A percentile compares a stretch with the other conserved stretches of the same genome.
Evolutionary conservation across 1,140 invertebrate species (phyloP).

Genomic region (Megalonaias nervosa): DNA sequence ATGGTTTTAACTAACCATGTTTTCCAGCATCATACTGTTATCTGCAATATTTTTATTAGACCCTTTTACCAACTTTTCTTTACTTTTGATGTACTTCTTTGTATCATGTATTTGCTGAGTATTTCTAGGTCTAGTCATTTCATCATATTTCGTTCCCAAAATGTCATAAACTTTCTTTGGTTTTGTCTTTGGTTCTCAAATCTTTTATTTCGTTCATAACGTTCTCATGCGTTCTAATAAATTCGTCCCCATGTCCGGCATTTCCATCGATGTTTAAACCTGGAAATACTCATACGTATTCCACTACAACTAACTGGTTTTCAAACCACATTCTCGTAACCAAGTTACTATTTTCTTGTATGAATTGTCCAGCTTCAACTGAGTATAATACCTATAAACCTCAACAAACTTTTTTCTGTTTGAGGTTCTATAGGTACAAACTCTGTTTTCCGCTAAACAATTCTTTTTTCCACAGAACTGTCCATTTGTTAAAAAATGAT

Average conservation of each 20-base stretch:
- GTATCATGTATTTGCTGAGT: too few relatives aligned
- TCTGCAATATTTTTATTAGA: neutral
- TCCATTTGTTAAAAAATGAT: conserved; percentile 13
- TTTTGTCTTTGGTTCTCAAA: conserved; percentile 9
- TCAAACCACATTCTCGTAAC: neutral
- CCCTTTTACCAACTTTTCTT: neutral
- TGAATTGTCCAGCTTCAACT: conserved; percentile 5
- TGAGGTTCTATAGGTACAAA: conserved; percentile 27
- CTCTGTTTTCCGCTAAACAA: neutral
- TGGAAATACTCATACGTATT: conserved; percentile 37
- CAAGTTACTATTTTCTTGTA: conserved; percentile 39
- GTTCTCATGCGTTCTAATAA: conserved; percentile 7
- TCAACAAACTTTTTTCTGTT: conserved; percentile 6
- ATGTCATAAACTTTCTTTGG: conserved; percentile 11
- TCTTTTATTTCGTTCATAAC: conserved; percentile 25
- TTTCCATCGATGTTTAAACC: conserved; percentile 16
- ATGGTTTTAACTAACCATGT: too few relatives aligned
- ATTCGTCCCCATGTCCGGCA: neutral
- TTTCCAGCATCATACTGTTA: neutral
- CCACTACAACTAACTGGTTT: conserved; percentile 13
- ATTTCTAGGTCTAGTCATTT: neutral
- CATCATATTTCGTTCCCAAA: conserved; percentile 8
- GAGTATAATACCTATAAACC: conserved; percentile 12
- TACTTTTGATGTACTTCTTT: neutral
- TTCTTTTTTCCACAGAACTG: conserved; percentile 1